Evolutionary conservation across 2,797 vertebrate genomes (phyloP).

Genomic region (Sebastes itinus): DNA sequence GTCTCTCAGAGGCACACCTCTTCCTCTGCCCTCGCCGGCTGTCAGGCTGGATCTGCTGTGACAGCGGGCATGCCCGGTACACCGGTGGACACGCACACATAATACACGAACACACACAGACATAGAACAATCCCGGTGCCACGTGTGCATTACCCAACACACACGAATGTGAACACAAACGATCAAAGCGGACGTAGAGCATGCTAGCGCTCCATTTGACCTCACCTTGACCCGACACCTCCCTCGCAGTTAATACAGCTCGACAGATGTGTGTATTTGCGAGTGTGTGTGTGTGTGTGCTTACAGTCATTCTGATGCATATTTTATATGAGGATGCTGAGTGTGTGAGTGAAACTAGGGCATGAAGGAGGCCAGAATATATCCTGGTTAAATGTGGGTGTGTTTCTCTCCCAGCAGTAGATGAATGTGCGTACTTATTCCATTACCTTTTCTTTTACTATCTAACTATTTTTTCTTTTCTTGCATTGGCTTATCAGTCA

Average conservation of each 20-base stretch:
- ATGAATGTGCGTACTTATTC: constrained; percentile 45
- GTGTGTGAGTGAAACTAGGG: constrained; percentile 66
- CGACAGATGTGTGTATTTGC: constrained; percentile 48
- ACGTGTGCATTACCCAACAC: neutral
- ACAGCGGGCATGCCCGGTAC: constrained; percentile 31
- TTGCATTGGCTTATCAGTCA: constrained; percentile 61
- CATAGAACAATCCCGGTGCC: neutral
- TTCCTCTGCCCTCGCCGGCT: constrained; percentile 35
- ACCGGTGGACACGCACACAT: constrained; percentile 17
- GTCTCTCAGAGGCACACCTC: constrained; percentile 63
- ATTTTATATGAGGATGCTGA: constrained; percentile 66
- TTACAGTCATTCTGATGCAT: constrained; percentile 62
- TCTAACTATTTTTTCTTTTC: constrained; percentile 33
- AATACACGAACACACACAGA: constrained; percentile 13
- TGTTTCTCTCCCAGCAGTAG: constrained; percentile 43
- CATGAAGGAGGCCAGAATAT: constrained; percentile 59
- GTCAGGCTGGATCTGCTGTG: constrained; percentile 63
- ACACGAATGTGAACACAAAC: neutral
- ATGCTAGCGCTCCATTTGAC: constrained; percentile 16
- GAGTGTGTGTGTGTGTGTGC: constrained; percentile 3
- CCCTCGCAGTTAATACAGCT: constrained; percentile 42
- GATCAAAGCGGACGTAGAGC: neutral
- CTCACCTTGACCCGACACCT: constrained; percentile 65
- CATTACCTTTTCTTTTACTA: constrained; percentile 38
- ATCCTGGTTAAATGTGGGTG: constrained; percentile 50